phyloP scores from a whole-genome alignment of 2,888 invertebrate species.

The Coronaproctus castanopsis region DNA sequence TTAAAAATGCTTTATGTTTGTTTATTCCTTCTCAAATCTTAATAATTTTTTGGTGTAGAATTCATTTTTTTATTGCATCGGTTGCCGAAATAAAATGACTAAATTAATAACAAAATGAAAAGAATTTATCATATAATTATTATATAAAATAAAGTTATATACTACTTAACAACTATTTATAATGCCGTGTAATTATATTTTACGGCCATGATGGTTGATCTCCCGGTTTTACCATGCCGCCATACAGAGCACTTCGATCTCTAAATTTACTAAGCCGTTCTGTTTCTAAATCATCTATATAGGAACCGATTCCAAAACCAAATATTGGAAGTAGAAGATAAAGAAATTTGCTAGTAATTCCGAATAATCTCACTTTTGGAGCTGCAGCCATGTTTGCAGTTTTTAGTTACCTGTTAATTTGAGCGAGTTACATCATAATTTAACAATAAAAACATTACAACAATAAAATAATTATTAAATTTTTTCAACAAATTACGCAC shows the following conservation, averaged over 20 bases:
- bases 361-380: conserved; percentile 25
- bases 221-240: conserved; percentile 39
- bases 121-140: not conserved
- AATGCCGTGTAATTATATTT: not conserved
- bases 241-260: conserved; percentile 61
- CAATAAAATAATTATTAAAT: no score
- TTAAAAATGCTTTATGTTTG: no score
- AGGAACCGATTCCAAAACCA: conserved; percentile 40
- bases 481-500: no score
- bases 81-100: no score
- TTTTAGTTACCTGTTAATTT: no score
- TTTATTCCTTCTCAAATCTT: no score
- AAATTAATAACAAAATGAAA: no score
- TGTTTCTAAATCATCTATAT: conserved; percentile 45
- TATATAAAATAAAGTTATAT: not conserved
- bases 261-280: conserved; percentile 48
- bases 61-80: no score
- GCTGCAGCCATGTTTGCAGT: conserved; percentile 4
- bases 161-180: not conserved
- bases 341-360: conserved; percentile 33
- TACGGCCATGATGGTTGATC: conserved; percentile 54
- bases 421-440: no score
- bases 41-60: no score
- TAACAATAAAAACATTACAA: no score
- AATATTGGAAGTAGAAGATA: conserved; percentile 34